Base-by-base conservation (phyloP, 2,888 invertebrate genomes). In the Polymixis lichenea region DNA sequence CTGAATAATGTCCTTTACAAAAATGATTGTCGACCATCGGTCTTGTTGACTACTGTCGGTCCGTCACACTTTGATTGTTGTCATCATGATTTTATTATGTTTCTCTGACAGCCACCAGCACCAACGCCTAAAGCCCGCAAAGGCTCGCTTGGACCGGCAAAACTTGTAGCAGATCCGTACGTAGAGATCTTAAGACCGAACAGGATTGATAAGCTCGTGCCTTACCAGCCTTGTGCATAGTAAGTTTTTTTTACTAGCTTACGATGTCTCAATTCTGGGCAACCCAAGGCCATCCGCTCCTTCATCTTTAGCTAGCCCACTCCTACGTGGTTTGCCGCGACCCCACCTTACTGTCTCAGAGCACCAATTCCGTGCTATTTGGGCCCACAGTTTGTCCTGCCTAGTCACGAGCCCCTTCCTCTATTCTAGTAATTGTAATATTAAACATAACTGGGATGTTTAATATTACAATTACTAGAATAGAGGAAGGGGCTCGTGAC, bases 191-290 rank as follows among this genome's bases (percentile, higher is more conserved):
- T 96, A 4, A 89, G 88, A 25, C 96, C 96, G 2, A 96, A 96
- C 87, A 91, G 86, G 75, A 95, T 96, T 70, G 94, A 96, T 64
- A 94, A 94, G 60, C 92, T 96, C 0, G 95, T 96, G 51, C 95
- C 96, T 0, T 96, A 96, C 80, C 93, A 93, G 80, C 96, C 96
- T 11, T 96, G 96, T 83, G 96, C 96, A 86, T 96, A 96, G 96
- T 96, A 86, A 94, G 96, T 81, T 51, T 15, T 32, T 28, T 15
- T 53, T 17, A 32, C 7, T 38, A 38, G 38, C 38, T 38, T 38
- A 5, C 38, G 38, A 38, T 38, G 38, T 38, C 38, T 38, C 38
- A 38, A 5, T 38, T 5, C 38, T 38, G 38, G 38, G 38, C 38
- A 38, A 38, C 38, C 38, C 38, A 38, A 38, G 38, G 38, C 6